phyloP scores from a whole-genome alignment of 1,140 invertebrate genomes.

The Metopolophium dirhodum region DNA sequence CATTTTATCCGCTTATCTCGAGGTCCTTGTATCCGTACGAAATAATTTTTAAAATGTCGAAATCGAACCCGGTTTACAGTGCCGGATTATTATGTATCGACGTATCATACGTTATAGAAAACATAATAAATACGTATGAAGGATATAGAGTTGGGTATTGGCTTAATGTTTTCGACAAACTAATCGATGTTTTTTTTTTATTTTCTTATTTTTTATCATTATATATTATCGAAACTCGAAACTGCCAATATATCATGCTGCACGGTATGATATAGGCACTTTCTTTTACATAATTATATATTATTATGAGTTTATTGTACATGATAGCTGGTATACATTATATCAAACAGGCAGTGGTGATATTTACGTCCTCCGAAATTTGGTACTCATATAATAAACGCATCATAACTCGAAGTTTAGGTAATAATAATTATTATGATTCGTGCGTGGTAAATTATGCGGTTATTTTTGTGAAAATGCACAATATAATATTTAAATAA shows the following conservation, averaged over 20 bases:
- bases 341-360: background rate
- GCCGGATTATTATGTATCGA: background rate
- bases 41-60: slow-evolving; percentile 11
- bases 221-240: background rate
- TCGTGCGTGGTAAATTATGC: background rate
- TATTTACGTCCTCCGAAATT: background rate
- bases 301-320: background rate
- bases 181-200: background rate
- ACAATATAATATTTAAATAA: background rate
- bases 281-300: background rate
- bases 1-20: slow-evolving; percentile 4
- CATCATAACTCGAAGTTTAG: background rate
- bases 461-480: background rate
- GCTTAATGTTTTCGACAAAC: background rate
- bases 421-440: background rate
- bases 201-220: background rate
- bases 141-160: background rate
- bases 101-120: background rate
- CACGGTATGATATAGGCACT: background rate
- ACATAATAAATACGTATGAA: background rate
- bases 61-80: background rate
- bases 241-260: background rate
- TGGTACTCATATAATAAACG: background rate
- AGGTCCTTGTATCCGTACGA: background rate
- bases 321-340: background rate